phyloP scores from a whole-genome alignment of 2,888 invertebrate genomes.

The Colletes collaris region DNA sequence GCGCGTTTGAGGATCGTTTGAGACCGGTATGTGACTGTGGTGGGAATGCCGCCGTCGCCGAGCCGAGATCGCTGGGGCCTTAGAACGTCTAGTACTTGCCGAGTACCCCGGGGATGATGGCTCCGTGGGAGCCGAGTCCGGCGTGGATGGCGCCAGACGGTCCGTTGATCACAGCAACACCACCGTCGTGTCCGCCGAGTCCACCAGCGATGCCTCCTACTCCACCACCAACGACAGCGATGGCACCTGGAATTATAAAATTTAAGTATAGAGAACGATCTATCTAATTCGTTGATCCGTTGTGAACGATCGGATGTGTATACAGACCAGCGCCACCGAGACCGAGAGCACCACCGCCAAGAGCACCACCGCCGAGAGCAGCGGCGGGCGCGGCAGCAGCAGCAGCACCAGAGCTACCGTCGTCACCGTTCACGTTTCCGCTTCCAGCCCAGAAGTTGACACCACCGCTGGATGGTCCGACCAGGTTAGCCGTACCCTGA shows the following conservation, averaged over 20 bases:
- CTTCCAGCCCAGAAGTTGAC: conserved; percentile 81
- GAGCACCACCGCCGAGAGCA: conserved; percentile 30
- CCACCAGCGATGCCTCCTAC: conserved; percentile 80
- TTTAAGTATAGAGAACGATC: not conserved
- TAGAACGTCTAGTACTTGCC: conserved; percentile 82
- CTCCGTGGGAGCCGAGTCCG: conserved; percentile 83
- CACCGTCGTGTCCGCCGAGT: conserved; percentile 82
- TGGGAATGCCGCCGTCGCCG: conserved; percentile 83
- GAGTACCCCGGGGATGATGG: conserved; percentile 81
- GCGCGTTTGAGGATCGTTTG: conserved; percentile 80
- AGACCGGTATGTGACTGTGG: conserved; percentile 81
- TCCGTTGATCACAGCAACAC: conserved; percentile 83
- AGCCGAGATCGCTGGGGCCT: conserved; percentile 83
- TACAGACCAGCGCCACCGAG: conserved; percentile 53
- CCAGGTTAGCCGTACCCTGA: conserved; percentile 81
- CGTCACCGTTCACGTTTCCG: conserved; percentile 82
- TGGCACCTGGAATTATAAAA: conserved; percentile 74
- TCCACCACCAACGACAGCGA: conserved; percentile 80
- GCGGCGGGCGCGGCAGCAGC: conserved; percentile 80
- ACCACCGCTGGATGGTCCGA: conserved; percentile 82
- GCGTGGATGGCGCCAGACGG: conserved; percentile 83
- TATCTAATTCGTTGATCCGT: not conserved
- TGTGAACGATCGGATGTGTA: not conserved
- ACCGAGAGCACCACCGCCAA: conserved; percentile 25
- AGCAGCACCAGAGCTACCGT: conserved; percentile 82